Evolutionary conservation across 2,888 invertebrate species (phyloP).

Genomic region (Cheilosia vulpina): DNA sequence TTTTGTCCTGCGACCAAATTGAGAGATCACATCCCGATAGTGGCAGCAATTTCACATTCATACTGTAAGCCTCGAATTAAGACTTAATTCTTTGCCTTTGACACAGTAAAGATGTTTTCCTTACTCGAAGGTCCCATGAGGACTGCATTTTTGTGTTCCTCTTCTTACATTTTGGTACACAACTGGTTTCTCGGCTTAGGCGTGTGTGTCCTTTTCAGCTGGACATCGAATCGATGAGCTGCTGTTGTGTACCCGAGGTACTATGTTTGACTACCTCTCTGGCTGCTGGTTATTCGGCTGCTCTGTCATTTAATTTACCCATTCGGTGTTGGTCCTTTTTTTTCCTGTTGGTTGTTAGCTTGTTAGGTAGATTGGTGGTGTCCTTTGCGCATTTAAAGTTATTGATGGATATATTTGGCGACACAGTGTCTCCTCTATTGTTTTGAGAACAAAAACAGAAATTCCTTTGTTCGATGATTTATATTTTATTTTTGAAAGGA

Average conservation of each 20-base stretch:
- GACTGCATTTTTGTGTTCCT: slow-evolving; percentile 10
- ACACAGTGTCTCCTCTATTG: slow-evolving; percentile 77
- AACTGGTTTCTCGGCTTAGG: slow-evolving; percentile 58
- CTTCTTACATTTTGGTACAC: slow-evolving; percentile 6
- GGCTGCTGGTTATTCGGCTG: slow-evolving; percentile 41
- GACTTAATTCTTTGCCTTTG: slow-evolving; percentile 70
- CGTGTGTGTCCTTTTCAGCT: slow-evolving; percentile 67
- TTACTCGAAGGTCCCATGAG: slow-evolving; percentile 40
- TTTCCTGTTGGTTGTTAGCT: slow-evolving; percentile 19
- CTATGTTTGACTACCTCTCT: slow-evolving; percentile 56
- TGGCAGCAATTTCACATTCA: slow-evolving; percentile 59
- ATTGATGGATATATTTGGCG: slow-evolving; percentile 77
- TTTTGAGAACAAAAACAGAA: slow-evolving; percentile 76
- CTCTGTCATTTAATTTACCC: slow-evolving; percentile 50
- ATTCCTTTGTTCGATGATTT: slow-evolving; percentile 71
- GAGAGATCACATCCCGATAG: slow-evolving; percentile 71
- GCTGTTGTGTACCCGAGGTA: slow-evolving; percentile 39
- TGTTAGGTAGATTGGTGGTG: slow-evolving; percentile 67
- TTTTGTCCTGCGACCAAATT: slow-evolving; percentile 67
- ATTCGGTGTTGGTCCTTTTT: slow-evolving; percentile 57
- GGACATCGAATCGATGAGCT: slow-evolving; percentile 71
- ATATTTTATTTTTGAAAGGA: slow-evolving; percentile 44
- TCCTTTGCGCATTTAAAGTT: slow-evolving; percentile 72
- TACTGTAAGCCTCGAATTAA: slow-evolving; percentile 68
- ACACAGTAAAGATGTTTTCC: slow-evolving; percentile 57